Conservation (phyloP, 1,140 invertebrate species). For the Pemphigus obesinymphae region DNA sequence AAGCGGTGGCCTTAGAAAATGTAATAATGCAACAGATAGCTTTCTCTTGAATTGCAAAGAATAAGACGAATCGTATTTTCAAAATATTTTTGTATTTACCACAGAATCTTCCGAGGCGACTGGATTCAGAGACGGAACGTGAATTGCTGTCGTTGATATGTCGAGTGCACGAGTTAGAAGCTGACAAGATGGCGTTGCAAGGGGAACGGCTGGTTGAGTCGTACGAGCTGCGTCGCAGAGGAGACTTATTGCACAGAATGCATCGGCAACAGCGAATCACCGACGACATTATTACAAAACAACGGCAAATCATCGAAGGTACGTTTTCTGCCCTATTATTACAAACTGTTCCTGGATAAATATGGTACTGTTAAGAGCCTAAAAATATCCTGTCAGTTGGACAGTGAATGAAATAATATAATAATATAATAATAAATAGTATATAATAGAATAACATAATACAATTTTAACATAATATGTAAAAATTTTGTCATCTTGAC, state of each 20-base stretch:
- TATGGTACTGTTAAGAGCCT: too few relatives aligned
- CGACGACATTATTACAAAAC: slow-evolving; percentile 86
- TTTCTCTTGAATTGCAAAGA: background rate
- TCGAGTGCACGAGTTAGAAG: slow-evolving; percentile 83
- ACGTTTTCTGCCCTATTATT: too few relatives aligned
- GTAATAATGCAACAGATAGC: slow-evolving; percentile 54
- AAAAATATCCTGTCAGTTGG: too few relatives aligned
- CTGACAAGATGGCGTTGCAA: slow-evolving; percentile 84
- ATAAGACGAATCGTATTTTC: background rate
- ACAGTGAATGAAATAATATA: too few relatives aligned
- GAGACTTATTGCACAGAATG: slow-evolving; percentile 75
- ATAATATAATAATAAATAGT: too few relatives aligned
- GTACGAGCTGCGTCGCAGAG: slow-evolving; percentile 76
- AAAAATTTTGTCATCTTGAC: too few relatives aligned
- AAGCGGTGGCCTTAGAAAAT: slow-evolving; percentile 73
- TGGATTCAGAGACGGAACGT: slow-evolving; percentile 78
- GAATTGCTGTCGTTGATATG: slow-evolving; percentile 79
- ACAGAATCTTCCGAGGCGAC: slow-evolving; percentile 74
- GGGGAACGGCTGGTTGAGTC: slow-evolving; percentile 76
- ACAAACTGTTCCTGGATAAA: too few relatives aligned
- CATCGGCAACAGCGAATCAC: slow-evolving; percentile 78
- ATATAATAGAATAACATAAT: too few relatives aligned
- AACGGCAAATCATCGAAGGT: slow-evolving; percentile 82
- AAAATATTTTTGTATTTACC: background rate
- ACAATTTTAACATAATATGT: too few relatives aligned